Evolutionary conservation across 23 tunicate genomes (phyloP), one percentile per base, ranked within the genome.

Genomic region (Halocynthia roretzi): DNA sequence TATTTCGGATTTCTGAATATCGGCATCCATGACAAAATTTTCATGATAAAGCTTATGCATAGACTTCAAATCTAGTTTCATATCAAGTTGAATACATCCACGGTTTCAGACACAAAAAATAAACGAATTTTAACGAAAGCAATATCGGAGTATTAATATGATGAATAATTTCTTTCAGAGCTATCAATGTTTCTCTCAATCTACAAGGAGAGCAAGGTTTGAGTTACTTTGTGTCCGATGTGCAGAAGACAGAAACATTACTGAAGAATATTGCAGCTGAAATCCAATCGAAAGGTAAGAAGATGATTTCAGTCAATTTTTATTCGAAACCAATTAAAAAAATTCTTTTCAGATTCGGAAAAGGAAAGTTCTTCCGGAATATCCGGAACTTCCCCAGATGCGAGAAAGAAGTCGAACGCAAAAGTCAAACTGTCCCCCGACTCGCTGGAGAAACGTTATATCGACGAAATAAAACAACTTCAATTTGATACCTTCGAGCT

Each of bases 161-260:
- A 71, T 10, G 17, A 18, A 71, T 71, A 6, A 14, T 18, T 52
- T 74, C 14, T 52, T 74, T 71, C 63, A 74, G 78, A 56, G 64
- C 78, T 7, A 50, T 74, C 18, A 74, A 74, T 18, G 56, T 64
- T 14, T 54, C 60, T 11, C 19, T 74, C 8, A 64, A 74, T 21
- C 12, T 18, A n/a, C 78, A 74, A 50, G 78, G 78, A 54, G 78
- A 74, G 17, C 64, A 74, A 74, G 78, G 78, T 8, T 54, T 74
- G 14, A 50, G 64, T 17, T 50, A 23, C 8, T 74, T 74, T 56
- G 78, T 74, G 49, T 21, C 14, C 0, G 31, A 74, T 40, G 78
- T 74, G 17, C 63, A 74, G 56, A 54, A 56, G 22, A 74, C 78
- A 5, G 78, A 74, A 74, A 12, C 62, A 14, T 54, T 74, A 64